Evolutionary conservation across 2,113 vertebrate genomes (phyloP).

Genomic region (Eleginops maclovinus): DNA sequence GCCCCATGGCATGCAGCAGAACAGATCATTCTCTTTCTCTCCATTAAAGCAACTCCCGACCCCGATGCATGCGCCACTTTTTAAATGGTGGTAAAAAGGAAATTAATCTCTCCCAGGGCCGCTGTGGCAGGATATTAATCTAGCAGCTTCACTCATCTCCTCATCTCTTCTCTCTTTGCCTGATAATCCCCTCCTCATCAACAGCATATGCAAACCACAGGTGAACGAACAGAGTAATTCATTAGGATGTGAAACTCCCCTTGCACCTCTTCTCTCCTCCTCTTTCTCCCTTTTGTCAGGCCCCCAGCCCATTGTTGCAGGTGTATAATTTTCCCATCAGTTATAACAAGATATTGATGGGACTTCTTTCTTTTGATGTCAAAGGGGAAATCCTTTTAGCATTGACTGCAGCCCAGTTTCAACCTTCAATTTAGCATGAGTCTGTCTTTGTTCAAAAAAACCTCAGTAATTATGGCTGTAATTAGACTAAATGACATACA

Average conservation of each 20-base stretch:
- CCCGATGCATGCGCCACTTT: conserved; percentile 41
- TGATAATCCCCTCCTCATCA: conserved; percentile 76
- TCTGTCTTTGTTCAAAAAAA: conserved; percentile 5
- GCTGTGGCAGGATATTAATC: conserved; percentile 83
- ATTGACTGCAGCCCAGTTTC: conserved; percentile 15
- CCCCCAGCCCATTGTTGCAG: conserved; percentile 18
- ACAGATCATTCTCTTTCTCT: conserved; percentile 32
- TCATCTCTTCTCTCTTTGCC: conserved; percentile 60
- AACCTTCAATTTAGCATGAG: conserved; percentile 29
- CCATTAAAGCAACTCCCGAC: conserved; percentile 42
- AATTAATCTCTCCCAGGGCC: conserved; percentile 78
- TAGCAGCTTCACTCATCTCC: conserved; percentile 74
- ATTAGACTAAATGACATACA: conserved; percentile 57
- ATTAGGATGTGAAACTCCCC: conserved; percentile 51
- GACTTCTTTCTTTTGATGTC: conserved; percentile 21
- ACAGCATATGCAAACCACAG: conserved; percentile 69
- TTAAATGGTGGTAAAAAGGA: conserved; percentile 79
- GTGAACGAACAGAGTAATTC: conserved; percentile 60
- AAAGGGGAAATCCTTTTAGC: conserved; percentile 21
- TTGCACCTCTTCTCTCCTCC: conserved; percentile 8
- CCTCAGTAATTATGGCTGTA: conserved; percentile 42
- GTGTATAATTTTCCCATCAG: conserved; percentile 23
- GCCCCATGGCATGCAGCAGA: conserved; percentile 9
- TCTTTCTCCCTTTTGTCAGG: conserved; percentile 26
- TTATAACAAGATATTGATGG: conserved; percentile 27